A percentile compares a stretch with the other conserved stretches of the same genome.
Evolutionary conservation across 2,113 vertebrate genomes (phyloP).

Genomic region (Corythaixoides concolor): DNA sequence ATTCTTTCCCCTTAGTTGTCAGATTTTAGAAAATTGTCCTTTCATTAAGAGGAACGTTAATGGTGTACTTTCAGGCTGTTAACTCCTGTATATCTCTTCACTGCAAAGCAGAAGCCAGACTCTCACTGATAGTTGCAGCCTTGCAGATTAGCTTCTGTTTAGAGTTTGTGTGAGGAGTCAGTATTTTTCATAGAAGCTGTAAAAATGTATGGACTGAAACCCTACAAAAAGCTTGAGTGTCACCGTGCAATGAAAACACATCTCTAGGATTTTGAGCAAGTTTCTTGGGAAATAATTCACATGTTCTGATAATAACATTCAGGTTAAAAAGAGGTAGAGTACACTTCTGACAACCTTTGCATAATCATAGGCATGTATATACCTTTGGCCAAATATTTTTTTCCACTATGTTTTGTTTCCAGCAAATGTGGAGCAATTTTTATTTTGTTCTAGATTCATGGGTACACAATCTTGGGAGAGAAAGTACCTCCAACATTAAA

Average conservation of each 20-base stretch:
- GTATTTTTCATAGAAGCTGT: background rate
- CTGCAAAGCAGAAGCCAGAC: background rate
- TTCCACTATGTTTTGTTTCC: background rate
- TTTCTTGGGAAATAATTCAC: background rate
- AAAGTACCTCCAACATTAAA: background rate
- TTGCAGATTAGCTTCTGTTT: background rate
- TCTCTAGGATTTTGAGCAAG: background rate
- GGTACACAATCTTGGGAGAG: background rate
- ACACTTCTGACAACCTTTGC: background rate
- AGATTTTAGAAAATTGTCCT: background rate
- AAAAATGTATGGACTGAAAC: background rate
- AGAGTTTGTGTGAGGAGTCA: background rate
- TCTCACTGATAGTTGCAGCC: background rate
- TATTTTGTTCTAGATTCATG: background rate
- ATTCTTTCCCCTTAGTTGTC: background rate
- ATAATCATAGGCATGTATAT: background rate
- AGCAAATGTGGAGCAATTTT: background rate
- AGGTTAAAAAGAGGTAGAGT: background rate
- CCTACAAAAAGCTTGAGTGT: background rate
- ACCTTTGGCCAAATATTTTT: background rate
- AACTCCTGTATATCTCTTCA: background rate
- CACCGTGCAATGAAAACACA: background rate
- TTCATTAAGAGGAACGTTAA: background rate
- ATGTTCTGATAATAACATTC: background rate
- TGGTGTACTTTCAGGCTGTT: background rate